These are phyloP conservation scores for Drosophila percnosoma DNA, from an alignment of 2,888 invertebrate species.

Conservation along the genomic window DNA sequence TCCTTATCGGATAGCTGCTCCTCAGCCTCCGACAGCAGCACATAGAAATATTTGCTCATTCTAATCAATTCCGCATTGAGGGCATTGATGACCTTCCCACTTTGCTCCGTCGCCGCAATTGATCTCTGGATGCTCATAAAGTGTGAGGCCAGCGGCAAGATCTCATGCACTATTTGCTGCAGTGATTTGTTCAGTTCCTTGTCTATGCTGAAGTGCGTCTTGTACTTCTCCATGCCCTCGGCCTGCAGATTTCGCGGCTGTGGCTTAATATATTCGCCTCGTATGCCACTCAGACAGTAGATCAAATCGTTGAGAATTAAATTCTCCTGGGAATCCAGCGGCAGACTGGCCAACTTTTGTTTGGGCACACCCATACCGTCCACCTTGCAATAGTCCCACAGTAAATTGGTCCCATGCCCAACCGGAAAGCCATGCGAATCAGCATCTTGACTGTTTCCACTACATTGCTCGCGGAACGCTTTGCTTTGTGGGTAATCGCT, in stretches of 20 bases:
- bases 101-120: constrained; percentile 85
- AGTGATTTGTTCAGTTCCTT: constrained; percentile 90
- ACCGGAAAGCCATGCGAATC: constrained; percentile 21
- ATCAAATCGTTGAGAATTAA: constrained; percentile 93
- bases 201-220: constrained; percentile 89
- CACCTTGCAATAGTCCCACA: constrained; percentile 81
- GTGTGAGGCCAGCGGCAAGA: constrained; percentile 94
- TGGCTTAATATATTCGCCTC: constrained; percentile 88
- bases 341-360: constrained; percentile 85
- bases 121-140: constrained; percentile 95
- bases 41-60: constrained; percentile 92
- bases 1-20: constrained; percentile 90
- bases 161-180: constrained; percentile 85
- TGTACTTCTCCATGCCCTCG: constrained; percentile 68
- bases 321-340: constrained; percentile 91
- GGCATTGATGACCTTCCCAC: constrained; percentile 97
- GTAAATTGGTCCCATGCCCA: constrained; percentile 65
- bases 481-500: not conserved
- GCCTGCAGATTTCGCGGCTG: not conserved
- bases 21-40: constrained; percentile 93
- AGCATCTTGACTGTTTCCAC: not conserved
- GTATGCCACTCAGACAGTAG: constrained; percentile 90
- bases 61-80: constrained; percentile 92
- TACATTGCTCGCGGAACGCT: not conserved
- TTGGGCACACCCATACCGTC: constrained; percentile 66